Evolutionary conservation across 2,113 vertebrate species (phyloP).

Genomic region (Saguinus midas): DNA sequence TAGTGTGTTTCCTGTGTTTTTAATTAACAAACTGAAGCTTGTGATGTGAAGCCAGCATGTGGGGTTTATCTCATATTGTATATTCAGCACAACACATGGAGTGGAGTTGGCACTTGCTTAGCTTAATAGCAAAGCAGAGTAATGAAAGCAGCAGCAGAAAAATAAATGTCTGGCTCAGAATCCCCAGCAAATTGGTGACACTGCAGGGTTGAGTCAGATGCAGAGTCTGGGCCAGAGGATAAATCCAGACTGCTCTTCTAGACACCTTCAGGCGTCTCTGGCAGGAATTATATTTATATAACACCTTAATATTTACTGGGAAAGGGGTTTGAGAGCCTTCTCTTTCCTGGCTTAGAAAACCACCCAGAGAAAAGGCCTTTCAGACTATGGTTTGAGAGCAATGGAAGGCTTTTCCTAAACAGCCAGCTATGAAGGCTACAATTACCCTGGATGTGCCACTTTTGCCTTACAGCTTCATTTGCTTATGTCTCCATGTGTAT

Average conservation of each 20-base stretch:
- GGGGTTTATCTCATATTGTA: neutral
- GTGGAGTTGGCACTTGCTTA: neutral
- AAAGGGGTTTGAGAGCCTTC: neutral
- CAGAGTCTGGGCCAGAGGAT: neutral
- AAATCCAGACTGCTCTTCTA: neutral
- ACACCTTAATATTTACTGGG: neutral
- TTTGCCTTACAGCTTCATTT: neutral
- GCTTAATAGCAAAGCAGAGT: constrained; percentile 39
- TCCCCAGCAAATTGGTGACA: neutral
- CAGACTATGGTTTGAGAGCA: neutral
- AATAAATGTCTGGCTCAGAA: constrained; percentile 26
- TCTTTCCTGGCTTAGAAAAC: neutral
- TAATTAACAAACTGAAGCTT: constrained; percentile 44
- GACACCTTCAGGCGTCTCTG: neutral
- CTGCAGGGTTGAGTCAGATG: constrained; percentile 16
- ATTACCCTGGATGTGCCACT: neutral
- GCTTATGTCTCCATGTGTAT: neutral
- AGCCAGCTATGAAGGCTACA: neutral
- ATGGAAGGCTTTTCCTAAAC: neutral
- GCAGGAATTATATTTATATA: neutral
- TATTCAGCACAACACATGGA: neutral
- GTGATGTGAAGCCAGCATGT: neutral
- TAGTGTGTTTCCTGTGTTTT: constrained; percentile 35
- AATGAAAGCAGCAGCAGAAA: constrained; percentile 8
- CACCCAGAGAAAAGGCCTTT: neutral